phyloP scores from a whole-genome alignment of 2,797 vertebrate genomes.

The Schizopygopsis pylzovi region DNA sequence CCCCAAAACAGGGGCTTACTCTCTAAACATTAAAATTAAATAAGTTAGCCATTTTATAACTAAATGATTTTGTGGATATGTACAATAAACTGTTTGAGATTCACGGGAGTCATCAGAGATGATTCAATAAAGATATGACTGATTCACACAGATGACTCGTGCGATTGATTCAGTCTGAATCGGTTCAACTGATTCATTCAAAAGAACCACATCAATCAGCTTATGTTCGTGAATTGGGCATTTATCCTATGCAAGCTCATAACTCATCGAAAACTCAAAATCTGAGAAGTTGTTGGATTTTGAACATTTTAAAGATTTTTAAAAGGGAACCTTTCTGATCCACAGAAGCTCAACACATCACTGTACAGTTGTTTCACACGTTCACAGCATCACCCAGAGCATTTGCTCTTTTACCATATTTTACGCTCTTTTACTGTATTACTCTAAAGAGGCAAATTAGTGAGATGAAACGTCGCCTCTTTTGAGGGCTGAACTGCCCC shows the following conservation, averaged over 20 bases:
- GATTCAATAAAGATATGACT: not conserved
- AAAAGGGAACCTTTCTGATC: not conserved
- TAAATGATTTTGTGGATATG: not conserved
- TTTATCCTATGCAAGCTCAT: not conserved
- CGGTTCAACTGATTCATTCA: not conserved
- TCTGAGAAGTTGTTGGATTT: not conserved
- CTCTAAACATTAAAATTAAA: not conserved
- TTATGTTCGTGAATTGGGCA: not conserved
- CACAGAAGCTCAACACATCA: conserved; percentile 10
- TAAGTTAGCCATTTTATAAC: not conserved
- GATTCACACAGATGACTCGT: not conserved
- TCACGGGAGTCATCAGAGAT: not conserved
- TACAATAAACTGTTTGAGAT: not conserved
- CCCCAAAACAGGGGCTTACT: not conserved
- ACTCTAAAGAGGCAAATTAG: conserved; percentile 73
- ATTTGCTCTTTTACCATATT: conserved; percentile 57
- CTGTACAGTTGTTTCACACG: not conserved
- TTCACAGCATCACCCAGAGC: conserved; percentile 14
- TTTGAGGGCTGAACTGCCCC: conserved; percentile 31
- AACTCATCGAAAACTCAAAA: not conserved
- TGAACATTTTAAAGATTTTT: not conserved
- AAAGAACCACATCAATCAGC: not conserved
- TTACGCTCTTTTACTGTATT: conserved; percentile 52
- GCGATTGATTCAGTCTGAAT: not conserved
- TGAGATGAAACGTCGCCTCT: conserved; percentile 63